These are phyloP conservation scores for Equus quagga DNA, from an alignment of 2,113 vertebrate species.

Conservation along the genomic window DNA sequence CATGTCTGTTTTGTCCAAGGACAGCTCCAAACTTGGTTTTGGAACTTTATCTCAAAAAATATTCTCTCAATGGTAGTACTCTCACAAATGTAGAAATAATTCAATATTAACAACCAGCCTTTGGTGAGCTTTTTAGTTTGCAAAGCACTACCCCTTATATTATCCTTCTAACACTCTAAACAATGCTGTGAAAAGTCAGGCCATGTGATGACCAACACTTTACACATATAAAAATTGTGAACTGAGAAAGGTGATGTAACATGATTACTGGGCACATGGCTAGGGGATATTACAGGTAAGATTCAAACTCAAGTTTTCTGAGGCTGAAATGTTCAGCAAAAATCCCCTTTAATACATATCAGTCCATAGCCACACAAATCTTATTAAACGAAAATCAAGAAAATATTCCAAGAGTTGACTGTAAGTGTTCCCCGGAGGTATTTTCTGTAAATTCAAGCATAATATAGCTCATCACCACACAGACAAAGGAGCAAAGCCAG, in stretches of 20 bases:
- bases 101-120: not conserved
- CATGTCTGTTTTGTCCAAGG: not conserved
- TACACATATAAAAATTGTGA: not conserved
- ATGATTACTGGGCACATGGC: not conserved
- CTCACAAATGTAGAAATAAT: not conserved
- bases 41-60: not conserved
- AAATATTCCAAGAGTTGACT: not conserved
- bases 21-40: not conserved
- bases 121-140: not conserved
- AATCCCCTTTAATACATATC: not conserved
- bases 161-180: not conserved
- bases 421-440: not conserved
- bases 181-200: not conserved
- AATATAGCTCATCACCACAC: not conserved
- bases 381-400: conserved; percentile 26
- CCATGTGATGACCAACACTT: not conserved
- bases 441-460: conserved; percentile 32
- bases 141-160: not conserved
- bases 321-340: not conserved
- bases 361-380: not conserved
- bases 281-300: not conserved
- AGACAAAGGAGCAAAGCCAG: conserved; percentile 34
- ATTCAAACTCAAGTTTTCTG: not conserved
- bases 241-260: not conserved
- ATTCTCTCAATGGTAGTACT: not conserved